Percentiles rank a stretch among this genome's conserved stretches.
phyloP scores from a whole-genome alignment of 2,113 vertebrate species.

The Scolopax mira region DNA sequence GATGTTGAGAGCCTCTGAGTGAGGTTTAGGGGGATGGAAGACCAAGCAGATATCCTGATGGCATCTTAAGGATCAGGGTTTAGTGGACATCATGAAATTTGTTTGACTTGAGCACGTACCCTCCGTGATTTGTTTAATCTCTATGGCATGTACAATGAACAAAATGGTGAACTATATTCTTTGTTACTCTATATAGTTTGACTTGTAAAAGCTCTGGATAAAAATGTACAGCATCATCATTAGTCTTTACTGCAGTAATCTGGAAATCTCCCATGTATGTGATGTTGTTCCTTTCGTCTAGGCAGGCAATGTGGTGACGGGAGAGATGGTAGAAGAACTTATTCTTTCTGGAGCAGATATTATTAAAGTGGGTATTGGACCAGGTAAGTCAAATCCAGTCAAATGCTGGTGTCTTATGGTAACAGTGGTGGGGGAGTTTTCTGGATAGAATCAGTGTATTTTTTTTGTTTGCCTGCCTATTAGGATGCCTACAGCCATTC shows the following conservation, averaged over 20 bases:
- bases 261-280: background rate
- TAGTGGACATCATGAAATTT: background rate
- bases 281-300: constrained; percentile 65
- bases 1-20: background rate
- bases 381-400: constrained; percentile 78
- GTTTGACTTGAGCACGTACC: background rate
- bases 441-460: background rate
- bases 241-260: background rate
- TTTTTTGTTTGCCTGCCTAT: background rate
- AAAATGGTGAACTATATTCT: background rate
- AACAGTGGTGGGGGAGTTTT: background rate
- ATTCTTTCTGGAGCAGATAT: constrained; percentile 96
- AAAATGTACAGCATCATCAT: background rate
- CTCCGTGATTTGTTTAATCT: background rate
- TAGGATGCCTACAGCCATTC: background rate
- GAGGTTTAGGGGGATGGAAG: background rate
- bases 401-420: background rate
- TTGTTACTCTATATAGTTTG: background rate
- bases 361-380: constrained; percentile 98
- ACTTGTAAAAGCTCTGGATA: background rate
- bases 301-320: constrained; percentile 98
- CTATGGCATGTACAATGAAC: background rate
- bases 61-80: background rate
- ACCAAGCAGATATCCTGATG: background rate
- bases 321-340: constrained; percentile 99